A percentile compares a stretch with the other conserved stretches of the same genome.
Evolutionary conservation across 2,113 vertebrate species (phyloP).

Genomic region (Pelodiscus sinensis): DNA sequence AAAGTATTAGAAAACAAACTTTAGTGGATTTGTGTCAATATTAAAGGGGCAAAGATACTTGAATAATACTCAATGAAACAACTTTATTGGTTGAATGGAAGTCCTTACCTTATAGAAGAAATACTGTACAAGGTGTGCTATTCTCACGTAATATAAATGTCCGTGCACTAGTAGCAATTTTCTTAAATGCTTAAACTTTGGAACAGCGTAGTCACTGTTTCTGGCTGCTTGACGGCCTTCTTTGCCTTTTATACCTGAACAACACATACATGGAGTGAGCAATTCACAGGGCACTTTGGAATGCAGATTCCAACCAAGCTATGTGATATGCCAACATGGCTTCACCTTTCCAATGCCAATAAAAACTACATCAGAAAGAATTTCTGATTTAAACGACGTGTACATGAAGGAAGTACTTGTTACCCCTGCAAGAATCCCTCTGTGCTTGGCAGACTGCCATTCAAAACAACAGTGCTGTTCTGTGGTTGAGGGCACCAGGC

Average conservation of each 20-base stretch:
- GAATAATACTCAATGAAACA: not conserved
- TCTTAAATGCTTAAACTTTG: conserved; percentile 95
- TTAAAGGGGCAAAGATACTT: rapidly evolving
- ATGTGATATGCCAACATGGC: not conserved
- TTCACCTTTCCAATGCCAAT: not conserved
- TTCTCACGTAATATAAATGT: conserved; percentile 98
- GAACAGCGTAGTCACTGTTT: conserved; percentile 97
- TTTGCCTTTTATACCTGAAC: conserved; percentile 95
- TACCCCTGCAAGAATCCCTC: not conserved
- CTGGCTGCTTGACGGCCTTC: conserved; percentile 96
- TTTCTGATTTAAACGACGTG: not conserved
- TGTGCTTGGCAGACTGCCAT: not conserved
- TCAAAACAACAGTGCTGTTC: no score
- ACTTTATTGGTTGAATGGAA: not conserved
- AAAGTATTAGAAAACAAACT: not conserved
- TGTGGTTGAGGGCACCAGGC: not conserved
- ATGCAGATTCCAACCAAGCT: not conserved
- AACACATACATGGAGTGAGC: not conserved
- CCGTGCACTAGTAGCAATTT: conserved; percentile 94
- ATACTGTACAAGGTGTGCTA: conserved; percentile 98
- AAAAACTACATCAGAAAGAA: rapidly evolving
- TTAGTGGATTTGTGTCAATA: not conserved
- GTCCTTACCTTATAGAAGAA: conserved; percentile 98
- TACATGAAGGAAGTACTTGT: not conserved
- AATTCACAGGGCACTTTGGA: not conserved